Base-by-base conservation (phyloP, 2,797 vertebrate genomes). In the Hybognathus amarus region DNA sequence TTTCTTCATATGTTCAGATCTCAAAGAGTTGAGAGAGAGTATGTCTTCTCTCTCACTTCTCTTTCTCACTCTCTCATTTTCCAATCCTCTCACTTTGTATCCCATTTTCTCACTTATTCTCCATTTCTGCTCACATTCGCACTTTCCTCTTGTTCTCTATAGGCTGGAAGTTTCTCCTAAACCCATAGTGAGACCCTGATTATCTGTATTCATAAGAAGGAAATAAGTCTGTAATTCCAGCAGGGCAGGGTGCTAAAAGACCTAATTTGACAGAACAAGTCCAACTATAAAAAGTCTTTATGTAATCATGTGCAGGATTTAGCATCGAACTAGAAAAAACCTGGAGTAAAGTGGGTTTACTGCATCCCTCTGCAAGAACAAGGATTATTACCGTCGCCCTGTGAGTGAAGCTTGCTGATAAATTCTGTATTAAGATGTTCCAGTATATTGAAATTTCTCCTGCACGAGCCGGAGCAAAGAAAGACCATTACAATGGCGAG, bases 201-300 rank as follows among this genome's bases (percentile, higher is more conserved):
- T 92, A 94, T 92, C 88, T 88, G 81, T 84, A 86, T 91, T 92
- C 87, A 92, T 87, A 87, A 91, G 89, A 92, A 90, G 69, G 79
- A 91, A 91, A 91, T 90, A 91, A 93, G 83, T 92, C 88, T 90
- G 87, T 94, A 92, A 93, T 93, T 92, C 90, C 91, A 90, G 86
- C 88, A 91, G 90, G 91, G 89, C 82, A 6, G 80, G 84, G 88
- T 90, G 77, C 88, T 93, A 90, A 94, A 91, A 89, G 84, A 93
- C 85, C 91, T 93, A 87, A 94, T 94, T 94, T 94, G 92, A 93
- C 92, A 90, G 93, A 94, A 94, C 92, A 92, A 91, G 91, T 92
- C 89, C 90, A 87, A 90, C 90, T 87, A 89, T 91, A 90, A 90
- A 90, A 92, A 90, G 90, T 90, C 90, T 93, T 94, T 91, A 89